Conservation (phyloP, 1,140 invertebrate species). For the Eriocheir sinensis region DNA sequence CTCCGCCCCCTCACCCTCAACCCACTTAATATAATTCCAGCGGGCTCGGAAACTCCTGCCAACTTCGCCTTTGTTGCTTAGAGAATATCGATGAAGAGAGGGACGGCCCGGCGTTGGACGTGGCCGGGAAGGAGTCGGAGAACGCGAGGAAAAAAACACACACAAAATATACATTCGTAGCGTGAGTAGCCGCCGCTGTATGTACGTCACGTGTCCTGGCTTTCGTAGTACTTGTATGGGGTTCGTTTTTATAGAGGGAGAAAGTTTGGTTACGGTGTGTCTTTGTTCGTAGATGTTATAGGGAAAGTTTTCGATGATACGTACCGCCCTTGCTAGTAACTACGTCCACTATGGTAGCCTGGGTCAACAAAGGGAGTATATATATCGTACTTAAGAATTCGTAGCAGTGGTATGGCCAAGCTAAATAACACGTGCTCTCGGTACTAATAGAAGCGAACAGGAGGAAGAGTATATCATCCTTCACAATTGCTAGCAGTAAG, state of each 20-base stretch:
- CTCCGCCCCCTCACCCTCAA: neutral
- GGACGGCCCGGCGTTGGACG: neutral
- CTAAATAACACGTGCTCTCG: no score
- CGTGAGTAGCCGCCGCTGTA: neutral
- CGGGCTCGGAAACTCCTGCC: neutral
- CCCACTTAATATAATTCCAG: neutral
- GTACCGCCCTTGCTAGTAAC: no score
- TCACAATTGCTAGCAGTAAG: no score
- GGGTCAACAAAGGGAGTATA: no score
- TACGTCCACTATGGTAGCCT: no score
- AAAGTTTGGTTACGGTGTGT: neutral
- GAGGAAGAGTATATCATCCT: no score
- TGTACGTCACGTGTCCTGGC: neutral
- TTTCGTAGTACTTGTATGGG: neutral
- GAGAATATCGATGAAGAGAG: neutral
- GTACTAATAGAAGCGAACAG: no score
- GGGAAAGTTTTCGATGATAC: no score
- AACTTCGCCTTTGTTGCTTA: neutral
- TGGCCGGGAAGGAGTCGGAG: neutral
- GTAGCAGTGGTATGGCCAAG: no score
- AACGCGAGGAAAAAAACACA: neutral
- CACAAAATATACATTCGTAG: neutral
- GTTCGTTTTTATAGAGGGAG: neutral
- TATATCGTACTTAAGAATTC: no score
- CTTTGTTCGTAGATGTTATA: no score